These are phyloP conservation scores for Heliornis fulica DNA, from an alignment of 2,113 vertebrate species.

Conservation along the genomic window DNA sequence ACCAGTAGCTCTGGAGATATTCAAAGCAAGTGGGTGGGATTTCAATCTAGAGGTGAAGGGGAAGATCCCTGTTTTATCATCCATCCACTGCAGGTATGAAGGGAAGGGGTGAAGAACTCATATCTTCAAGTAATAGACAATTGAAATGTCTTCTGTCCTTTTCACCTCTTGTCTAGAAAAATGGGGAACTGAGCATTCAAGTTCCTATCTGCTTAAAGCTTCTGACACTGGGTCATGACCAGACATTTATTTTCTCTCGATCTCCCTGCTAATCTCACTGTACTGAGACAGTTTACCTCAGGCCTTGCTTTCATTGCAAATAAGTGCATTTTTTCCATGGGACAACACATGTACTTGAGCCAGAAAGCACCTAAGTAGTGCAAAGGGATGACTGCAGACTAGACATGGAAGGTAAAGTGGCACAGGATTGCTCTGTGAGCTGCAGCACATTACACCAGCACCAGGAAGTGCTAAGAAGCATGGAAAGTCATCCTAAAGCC, in stretches of 20 bases:
- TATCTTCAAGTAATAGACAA: background rate
- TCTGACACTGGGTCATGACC: constrained; percentile 11
- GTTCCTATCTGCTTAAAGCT: background rate
- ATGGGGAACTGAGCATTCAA: background rate
- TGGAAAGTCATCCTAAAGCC: background rate
- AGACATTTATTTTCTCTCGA: constrained; percentile 17
- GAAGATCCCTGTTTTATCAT: background rate
- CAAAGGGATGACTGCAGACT: background rate
- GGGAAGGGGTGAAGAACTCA: background rate
- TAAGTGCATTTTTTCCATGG: background rate
- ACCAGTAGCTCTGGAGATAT: background rate
- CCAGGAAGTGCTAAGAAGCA: background rate
- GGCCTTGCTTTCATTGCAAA: background rate
- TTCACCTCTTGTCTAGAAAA: background rate
- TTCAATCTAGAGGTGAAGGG: background rate
- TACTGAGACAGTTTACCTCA: constrained; percentile 27
- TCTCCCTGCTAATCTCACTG: background rate
- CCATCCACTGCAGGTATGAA: background rate
- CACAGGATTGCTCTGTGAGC: background rate
- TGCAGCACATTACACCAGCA: background rate
- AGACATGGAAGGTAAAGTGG: background rate
- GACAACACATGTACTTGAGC: background rate
- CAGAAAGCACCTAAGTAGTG: background rate
- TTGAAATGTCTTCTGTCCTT: background rate
- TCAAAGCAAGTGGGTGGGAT: background rate